Base-by-base conservation (phyloP, 2,888 invertebrate species). In the Phalera bucephala region DNA sequence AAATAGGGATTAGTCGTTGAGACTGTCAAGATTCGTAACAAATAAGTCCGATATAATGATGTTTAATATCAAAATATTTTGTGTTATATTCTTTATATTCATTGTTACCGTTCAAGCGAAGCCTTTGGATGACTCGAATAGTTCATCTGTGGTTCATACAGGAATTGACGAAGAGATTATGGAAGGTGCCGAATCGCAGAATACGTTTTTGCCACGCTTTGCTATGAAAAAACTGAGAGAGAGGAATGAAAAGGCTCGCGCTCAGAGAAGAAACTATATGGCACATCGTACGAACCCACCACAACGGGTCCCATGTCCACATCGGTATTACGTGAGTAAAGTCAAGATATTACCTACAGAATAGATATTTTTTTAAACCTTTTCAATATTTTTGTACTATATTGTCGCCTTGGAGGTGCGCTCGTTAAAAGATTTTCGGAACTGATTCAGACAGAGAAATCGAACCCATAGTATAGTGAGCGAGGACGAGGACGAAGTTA, bases 151-250 rank as follows among this genome's bases (percentile, higher is more conserved):
- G 1, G 44, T 46, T 2, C 57, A 54, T 25, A 31, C 43, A 25
- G 17, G 28, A 9, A 45, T 39, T 8, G 36, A 28, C 14, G 69
- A 57, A 1, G 83, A 87, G 39, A 76, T 82, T 49, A 87, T 89
- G 88, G 82, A 83, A 36, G 68, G 65, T 0, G 89, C 87, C 1
- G 87, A 82, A 41, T 60, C 74, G 0, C 80, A 81, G 45, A 80
- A 87, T 51, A 83, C 87, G 1, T 86, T 86, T 36, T 50, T 86
- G 41, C 89, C 89, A 6, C 63, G 80, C 9, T 89, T 89, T 45
- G 83, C 87, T 0, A 89, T 89, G 88, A 80, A 52, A 46, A 72
- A 58, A 39, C 49, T 89, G 17, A 80, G 80, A 49, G 80, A 85
- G 44, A 69, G 79, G 36, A 65, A 76, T n/a, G 69, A 81, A 40